Conservation (phyloP, 2,113 vertebrate species). For the Shinisaurus crocodilurus region DNA sequence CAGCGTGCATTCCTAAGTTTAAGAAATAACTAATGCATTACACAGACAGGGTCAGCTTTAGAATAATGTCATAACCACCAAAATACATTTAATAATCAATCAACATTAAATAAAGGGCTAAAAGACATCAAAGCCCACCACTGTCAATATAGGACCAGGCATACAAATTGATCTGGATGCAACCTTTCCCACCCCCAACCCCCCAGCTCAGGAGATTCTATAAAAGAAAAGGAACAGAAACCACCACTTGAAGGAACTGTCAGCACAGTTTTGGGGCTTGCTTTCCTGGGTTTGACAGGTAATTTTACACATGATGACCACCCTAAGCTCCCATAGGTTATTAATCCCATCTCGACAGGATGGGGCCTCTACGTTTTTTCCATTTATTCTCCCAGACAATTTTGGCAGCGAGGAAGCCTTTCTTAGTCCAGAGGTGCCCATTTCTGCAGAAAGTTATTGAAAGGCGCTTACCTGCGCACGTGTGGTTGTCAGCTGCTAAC, state of each 20-base stretch:
- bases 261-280: background rate
- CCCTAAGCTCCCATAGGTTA: background rate
- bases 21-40: background rate
- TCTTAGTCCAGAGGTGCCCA: background rate
- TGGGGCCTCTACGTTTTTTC: background rate
- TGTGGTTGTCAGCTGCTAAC: constrained; percentile 93
- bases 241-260: background rate
- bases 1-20: background rate
- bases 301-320: background rate
- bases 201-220: background rate
- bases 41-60: background rate
- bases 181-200: background rate
- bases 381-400: background rate
- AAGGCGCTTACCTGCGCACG: constrained; percentile 89
- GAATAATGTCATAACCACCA: background rate
- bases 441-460: background rate
- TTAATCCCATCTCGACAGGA: background rate
- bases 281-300: background rate
- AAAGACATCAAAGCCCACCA: background rate
- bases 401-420: background rate
- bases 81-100: background rate
- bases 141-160: background rate
- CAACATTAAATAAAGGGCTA: background rate
- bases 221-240: background rate
- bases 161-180: background rate